These are phyloP conservation scores for Lutjanus campechanus DNA, from an alignment of 2,797 vertebrate species.

Conservation along the genomic window DNA sequence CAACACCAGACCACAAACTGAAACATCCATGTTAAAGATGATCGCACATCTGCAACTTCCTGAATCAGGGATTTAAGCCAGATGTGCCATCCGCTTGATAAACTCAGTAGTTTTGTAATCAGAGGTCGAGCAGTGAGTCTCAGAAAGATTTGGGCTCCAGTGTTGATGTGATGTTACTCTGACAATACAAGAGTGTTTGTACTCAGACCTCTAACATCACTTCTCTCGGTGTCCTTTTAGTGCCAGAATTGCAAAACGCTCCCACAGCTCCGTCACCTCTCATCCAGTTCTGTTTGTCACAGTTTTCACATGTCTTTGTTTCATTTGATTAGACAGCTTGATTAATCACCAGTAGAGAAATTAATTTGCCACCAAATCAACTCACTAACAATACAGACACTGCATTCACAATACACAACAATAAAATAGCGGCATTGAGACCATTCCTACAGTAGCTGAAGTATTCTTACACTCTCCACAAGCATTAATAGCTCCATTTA, in stretches of 20 bases:
- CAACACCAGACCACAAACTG: constrained; percentile 32
- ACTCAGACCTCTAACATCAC: neutral
- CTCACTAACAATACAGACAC: too few relatives aligned
- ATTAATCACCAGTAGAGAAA: too few relatives aligned
- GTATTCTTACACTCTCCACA: neutral
- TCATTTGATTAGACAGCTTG: too few relatives aligned
- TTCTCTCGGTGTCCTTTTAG: constrained; percentile 19
- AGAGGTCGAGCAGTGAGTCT: constrained; percentile 5
- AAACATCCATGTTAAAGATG: constrained; percentile 25
- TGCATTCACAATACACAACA: too few relatives aligned
- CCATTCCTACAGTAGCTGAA: constrained; percentile 20
- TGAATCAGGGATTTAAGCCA: constrained; percentile 39
- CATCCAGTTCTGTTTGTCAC: constrained; percentile 27
- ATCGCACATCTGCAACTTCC: constrained; percentile 49
- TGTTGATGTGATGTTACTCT: neutral
- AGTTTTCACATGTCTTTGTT: constrained; percentile 1
- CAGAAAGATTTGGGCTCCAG: constrained; percentile 5
- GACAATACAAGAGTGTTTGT: neutral
- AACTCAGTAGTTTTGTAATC: constrained; percentile 41
- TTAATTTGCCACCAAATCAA: too few relatives aligned
- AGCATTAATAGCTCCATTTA: neutral
- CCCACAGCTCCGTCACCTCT: constrained; percentile 28
- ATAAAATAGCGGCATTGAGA: neutral
- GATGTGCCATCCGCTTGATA: constrained; percentile 38
- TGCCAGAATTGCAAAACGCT: constrained; percentile 19